These are phyloP conservation scores for Caenorhabditis tropicalis DNA, from an alignment of 1,140 invertebrate genomes.

Conservation along the genomic window DNA sequence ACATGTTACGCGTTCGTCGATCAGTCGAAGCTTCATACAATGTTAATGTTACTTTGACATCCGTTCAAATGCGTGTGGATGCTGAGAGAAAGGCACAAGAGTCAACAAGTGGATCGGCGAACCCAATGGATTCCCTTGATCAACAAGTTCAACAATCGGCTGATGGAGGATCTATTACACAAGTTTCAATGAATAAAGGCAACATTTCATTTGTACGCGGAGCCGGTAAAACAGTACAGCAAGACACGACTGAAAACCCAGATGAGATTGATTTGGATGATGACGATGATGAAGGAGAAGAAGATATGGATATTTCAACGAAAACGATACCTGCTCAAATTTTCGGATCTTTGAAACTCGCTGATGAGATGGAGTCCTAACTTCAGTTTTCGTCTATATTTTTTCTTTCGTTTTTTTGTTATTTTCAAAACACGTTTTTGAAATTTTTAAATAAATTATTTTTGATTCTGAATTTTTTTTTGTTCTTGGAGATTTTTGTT, in stretches of 20 bases:
- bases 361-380: not conserved
- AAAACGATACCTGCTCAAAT: constrained; percentile 1
- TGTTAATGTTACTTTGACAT: constrained; percentile 85
- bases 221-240: constrained; percentile 63
- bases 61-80: constrained; percentile 89
- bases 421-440: not conserved
- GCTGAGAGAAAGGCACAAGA: constrained; percentile 33
- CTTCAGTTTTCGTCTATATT: not conserved
- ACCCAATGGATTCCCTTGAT: not conserved
- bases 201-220: constrained; percentile 69
- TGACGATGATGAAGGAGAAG: constrained; percentile 64
- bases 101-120: not conserved
- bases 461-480: too few relatives aligned
- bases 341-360: constrained; percentile 15
- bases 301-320: not conserved
- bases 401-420: not conserved
- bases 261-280: constrained; percentile 71
- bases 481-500: too few relatives aligned
- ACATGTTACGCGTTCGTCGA: constrained; percentile 81
- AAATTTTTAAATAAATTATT: not conserved
- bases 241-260: constrained; percentile 68
- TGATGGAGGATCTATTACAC: constrained; percentile 14
- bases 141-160: not conserved
- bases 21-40: constrained; percentile 68
- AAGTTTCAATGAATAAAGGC: constrained; percentile 32